Percentiles rank a stretch among this genome's conserved stretches.
Conservation (phyloP, 2,888 invertebrate species). For the Platerodrilus igneus region DNA sequence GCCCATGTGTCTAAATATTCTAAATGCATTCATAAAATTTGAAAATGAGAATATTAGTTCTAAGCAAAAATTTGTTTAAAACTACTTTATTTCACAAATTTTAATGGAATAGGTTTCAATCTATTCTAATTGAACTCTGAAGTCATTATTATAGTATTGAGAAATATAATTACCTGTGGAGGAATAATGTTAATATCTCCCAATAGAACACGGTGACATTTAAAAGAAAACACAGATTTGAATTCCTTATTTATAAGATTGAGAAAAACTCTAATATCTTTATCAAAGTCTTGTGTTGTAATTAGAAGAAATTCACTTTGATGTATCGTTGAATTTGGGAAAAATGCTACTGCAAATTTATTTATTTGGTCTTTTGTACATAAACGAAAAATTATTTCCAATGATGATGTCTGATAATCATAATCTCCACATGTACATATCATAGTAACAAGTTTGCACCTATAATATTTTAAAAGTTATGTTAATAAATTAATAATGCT, state of each 20-base stretch:
- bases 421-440: slow-evolving; percentile 7
- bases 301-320: slow-evolving; percentile 1
- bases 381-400: slow-evolving; percentile 5
- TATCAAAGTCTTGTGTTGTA: background rate
- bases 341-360: background rate
- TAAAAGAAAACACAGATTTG: background rate
- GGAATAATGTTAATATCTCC: background rate
- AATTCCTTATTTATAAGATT: slow-evolving; percentile 1
- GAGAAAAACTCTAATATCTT: slow-evolving; percentile 1
- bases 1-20: no score
- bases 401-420: background rate
- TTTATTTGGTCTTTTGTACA: background rate
- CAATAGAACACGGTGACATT: background rate
- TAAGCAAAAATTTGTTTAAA: no score
- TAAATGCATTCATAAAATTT: no score
- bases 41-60: no score
- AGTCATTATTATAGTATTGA: no score
- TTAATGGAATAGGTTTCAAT: no score
- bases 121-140: no score
- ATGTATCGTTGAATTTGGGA: background rate
- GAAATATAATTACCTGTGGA: background rate
- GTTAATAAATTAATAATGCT: background rate
- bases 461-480: slow-evolving; percentile 3
- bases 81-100: no score
- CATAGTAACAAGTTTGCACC: background rate